phyloP scores from a whole-genome alignment of 2,888 invertebrate species.

The Ptilodon capucinus region DNA sequence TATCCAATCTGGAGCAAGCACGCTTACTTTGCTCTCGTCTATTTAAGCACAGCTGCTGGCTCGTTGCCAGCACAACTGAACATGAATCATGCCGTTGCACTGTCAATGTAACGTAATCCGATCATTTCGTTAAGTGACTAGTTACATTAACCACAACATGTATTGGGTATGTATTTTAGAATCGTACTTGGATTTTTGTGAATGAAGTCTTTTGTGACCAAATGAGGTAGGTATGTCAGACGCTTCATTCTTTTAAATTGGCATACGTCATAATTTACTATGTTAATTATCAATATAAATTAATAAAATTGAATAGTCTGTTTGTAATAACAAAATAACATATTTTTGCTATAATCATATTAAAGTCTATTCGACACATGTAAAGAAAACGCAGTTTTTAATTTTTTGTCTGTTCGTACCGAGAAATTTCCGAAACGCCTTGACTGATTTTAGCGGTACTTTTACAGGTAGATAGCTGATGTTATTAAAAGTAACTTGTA shows the following conservation, averaged over 20 bases:
- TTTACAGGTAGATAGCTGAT: too few species aligned
- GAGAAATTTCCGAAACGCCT: too few species aligned
- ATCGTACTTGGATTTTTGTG: constrained; percentile 23
- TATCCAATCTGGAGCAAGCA: neutral
- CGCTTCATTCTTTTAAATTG: neutral
- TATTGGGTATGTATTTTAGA: constrained; percentile 34
- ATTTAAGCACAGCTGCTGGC: constrained; percentile 47
- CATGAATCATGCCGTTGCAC: constrained; percentile 52
- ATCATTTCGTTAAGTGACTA: constrained; percentile 52
- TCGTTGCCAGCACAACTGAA: constrained; percentile 40
- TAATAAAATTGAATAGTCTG: too few species aligned
- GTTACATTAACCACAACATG: constrained; percentile 40
- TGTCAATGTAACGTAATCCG: constrained; percentile 63
- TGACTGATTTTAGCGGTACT: too few species aligned
- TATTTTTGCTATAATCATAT: too few species aligned
- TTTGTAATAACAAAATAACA: too few species aligned
- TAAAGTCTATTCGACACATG: too few species aligned
- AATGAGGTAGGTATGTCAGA: neutral
- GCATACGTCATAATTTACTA: neutral
- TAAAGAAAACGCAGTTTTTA: too few species aligned
- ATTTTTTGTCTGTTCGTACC: too few species aligned
- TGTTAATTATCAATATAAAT: too few species aligned
- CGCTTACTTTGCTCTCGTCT: constrained; percentile 12
- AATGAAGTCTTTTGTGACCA: neutral
- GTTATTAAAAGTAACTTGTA: too few species aligned